Percentiles rank a stretch among this genome's conserved stretches.
phyloP scores from a whole-genome alignment of 2,113 vertebrate genomes.

The Dascyllus trimaculatus region DNA sequence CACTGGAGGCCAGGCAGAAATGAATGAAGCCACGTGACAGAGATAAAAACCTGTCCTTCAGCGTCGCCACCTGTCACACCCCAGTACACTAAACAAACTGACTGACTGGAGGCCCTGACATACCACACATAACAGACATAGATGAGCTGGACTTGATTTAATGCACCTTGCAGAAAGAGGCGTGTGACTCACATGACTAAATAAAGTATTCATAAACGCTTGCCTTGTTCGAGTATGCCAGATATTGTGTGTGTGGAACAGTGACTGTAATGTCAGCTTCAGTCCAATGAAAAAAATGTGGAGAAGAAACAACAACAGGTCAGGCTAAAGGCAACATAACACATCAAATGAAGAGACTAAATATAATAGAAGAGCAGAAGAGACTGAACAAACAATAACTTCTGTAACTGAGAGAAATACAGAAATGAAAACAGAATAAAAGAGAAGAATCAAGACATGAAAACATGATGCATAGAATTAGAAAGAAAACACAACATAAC shows the following conservation, averaged over 20 bases:
- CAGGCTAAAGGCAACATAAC: not conserved
- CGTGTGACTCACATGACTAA: conserved; percentile 37
- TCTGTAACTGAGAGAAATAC: not conserved
- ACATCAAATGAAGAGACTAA: not conserved
- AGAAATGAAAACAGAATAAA: not conserved
- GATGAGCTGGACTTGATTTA: conserved; percentile 1
- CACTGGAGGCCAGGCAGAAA: conserved; percentile 17
- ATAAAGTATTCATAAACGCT: conserved; percentile 20
- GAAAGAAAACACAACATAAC: conserved; percentile 12
- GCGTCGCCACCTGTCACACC: conserved; percentile 58
- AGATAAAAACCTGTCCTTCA: conserved; percentile 58
- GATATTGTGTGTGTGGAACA: not conserved
- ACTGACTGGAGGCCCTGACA: conserved; percentile 22
- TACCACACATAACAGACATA: conserved; percentile 48
- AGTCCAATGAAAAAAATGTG: too few relatives aligned
- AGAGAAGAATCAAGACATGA: not conserved
- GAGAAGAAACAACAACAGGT: not conserved
- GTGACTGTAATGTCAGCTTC: too few relatives aligned
- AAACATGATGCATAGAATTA: not conserved
- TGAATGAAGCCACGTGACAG: conserved; percentile 40
- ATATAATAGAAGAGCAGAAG: not conserved
- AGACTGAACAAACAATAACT: not conserved
- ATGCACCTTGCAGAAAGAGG: conserved; percentile 18
- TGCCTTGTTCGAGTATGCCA: not conserved
- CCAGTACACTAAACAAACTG: conserved; percentile 29